Conservation (phyloP, 1,140 invertebrate genomes). For the Fopius arisanus region DNA sequence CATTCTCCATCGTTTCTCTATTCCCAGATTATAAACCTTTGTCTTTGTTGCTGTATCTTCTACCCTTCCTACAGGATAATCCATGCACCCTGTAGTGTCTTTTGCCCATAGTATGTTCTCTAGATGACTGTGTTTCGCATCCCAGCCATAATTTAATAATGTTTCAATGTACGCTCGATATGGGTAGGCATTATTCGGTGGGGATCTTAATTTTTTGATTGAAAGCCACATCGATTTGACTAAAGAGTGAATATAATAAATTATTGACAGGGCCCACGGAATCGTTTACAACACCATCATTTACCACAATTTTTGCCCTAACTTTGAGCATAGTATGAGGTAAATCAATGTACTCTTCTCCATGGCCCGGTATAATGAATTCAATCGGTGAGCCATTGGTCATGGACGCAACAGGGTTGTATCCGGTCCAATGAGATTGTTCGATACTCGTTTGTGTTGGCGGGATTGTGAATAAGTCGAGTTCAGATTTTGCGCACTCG, state of each 20-base stretch:
- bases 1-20: not conserved
- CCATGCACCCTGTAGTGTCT: too few species aligned
- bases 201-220: not conserved
- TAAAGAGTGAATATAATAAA: not conserved
- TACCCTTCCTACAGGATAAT: too few species aligned
- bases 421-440: not conserved
- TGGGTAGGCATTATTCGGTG: too few species aligned
- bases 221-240: not conserved
- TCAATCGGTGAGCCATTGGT: not conserved
- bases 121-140: too few species aligned
- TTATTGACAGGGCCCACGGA: not conserved
- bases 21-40: not conserved
- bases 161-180: too few species aligned
- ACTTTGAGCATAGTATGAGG: not conserved
- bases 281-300: not conserved
- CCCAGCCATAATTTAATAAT: too few species aligned
- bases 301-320: not conserved
- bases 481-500: not conserved
- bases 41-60: too few species aligned
- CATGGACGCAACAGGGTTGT: not conserved
- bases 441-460: too few species aligned
- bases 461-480: not conserved
- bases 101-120: too few species aligned
- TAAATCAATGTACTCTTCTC: not conserved
- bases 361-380: not conserved